phyloP scores from a whole-genome alignment of 2,888 invertebrate genomes.

The Netelia melanura region DNA sequence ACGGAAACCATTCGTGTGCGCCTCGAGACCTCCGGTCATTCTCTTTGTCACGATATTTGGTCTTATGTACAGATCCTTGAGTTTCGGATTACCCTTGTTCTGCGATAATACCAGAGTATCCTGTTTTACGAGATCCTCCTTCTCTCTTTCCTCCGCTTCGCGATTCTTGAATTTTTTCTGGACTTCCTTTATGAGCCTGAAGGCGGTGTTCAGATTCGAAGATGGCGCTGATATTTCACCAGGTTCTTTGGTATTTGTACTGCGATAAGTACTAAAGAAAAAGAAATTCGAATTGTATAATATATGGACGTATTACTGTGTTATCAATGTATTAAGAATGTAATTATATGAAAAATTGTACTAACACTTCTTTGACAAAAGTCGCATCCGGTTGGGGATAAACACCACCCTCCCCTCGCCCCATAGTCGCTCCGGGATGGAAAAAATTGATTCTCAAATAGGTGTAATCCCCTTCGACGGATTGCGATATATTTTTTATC shows the following conservation, averaged over 20 bases:
- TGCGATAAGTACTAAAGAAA: constrained; percentile 94
- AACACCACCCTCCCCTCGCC: constrained; percentile 95
- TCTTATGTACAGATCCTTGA: constrained; percentile 98
- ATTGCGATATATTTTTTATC: constrained; percentile 99
- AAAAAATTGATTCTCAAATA: constrained; percentile 99
- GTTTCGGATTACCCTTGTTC: constrained; percentile 98
- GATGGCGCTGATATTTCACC: constrained; percentile 98
- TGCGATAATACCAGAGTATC: constrained; percentile 97
- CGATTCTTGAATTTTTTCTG: constrained; percentile 99
- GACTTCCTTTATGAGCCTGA: constrained; percentile 98
- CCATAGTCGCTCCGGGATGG: constrained; percentile 98
- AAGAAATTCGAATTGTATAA: constrained; percentile 11
- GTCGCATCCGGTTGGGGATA: constrained; percentile 98
- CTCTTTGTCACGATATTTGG: constrained; percentile 99
- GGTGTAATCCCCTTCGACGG: constrained; percentile 99
- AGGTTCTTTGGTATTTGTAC: constrained; percentile 98
- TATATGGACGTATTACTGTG: background rate
- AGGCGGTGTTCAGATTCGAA: constrained; percentile 97
- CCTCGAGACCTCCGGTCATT: constrained; percentile 95
- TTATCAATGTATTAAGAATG: too few relatives aligned
- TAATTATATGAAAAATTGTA: constrained; percentile 71
- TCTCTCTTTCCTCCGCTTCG: constrained; percentile 99
- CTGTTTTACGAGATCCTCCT: constrained; percentile 99
- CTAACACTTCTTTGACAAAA: constrained; percentile 98
- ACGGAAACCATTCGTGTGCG: constrained; percentile 97